Evolutionary conservation across 2,888 invertebrate species (phyloP), one percentile per base, ranked within the genome.

Genomic region (Boloria euphrosyne): DNA sequence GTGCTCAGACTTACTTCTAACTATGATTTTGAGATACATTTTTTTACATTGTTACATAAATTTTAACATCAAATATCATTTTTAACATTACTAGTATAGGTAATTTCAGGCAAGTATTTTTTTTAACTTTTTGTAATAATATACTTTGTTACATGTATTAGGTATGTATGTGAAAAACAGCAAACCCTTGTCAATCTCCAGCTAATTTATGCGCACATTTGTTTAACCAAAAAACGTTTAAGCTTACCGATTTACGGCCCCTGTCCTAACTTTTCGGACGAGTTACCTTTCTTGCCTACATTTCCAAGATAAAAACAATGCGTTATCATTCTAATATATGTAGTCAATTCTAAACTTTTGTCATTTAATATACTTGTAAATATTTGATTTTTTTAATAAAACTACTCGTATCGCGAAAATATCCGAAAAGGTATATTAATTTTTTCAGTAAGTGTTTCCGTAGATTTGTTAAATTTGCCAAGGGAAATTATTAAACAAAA

Each of bases 141-240:
- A 10, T 38, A 38, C 7, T 38, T 38, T 38, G 31, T 38, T 38
- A 10, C 31, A 10, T 47, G 50, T 49, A 50, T 13, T 3, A 51
- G 16, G 57, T 54, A 18, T 62, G 57, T 55, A 59, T 50, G 43
- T 62, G 49, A 67, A 71, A 71, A 71, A 68, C 47, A 65, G 67
- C 62, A 66, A 65, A 91, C 91, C 91, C 90, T 84, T 82, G 87
- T 90, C 91, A 90, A 84, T 89, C 85, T 76, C 69, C 78, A 70
- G 81, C 77, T 90, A 90, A 90, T 90, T 91, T 90, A 90, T 89
- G 78, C 78, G 80, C 84, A 75, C 82, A 83, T 89, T 88, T 89
- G 86, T 86, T 87, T 86, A 81, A 86, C 90, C 87, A 82, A 88
- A 88, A 87, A 89, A 86, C 88, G 82, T 87, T 87, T 85, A 82